Evolutionary conservation across 2,797 vertebrate genomes (phyloP).

Genomic region (Iguana delicatissima): DNA sequence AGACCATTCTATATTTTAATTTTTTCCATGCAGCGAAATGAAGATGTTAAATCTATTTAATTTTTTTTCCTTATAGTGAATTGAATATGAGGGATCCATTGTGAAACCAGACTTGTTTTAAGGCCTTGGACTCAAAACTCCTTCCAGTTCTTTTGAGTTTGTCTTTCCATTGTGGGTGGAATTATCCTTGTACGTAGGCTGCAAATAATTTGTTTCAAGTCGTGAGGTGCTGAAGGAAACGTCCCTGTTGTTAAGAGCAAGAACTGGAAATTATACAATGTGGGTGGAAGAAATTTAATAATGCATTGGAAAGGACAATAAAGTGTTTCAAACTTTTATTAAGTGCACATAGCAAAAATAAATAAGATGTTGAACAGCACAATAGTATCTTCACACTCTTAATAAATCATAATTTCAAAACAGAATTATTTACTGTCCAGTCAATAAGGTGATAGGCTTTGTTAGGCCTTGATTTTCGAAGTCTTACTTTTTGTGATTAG

Average conservation of each 20-base stretch:
- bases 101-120: not conserved
- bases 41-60: not conserved
- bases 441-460: not conserved
- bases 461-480: not conserved
- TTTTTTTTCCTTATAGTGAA: not conserved
- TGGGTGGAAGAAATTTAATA: slow-evolving; percentile 70
- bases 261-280: slow-evolving; percentile 68
- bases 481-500: not conserved
- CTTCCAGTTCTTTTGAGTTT: slow-evolving; percentile 12
- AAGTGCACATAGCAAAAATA: not conserved
- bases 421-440: not conserved
- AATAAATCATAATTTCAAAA: not conserved
- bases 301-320: slow-evolving; percentile 39
- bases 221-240: slow-evolving; percentile 68
- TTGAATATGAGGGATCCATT: not conserved
- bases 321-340: slow-evolving; percentile 24
- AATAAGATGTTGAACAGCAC: not conserved
- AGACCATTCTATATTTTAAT: not conserved
- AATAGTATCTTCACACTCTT: slow-evolving; percentile 14
- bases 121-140: not conserved
- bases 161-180: slow-evolving; percentile 66
- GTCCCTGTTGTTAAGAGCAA: slow-evolving; percentile 71
- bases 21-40: not conserved
- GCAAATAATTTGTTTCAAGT: slow-evolving; percentile 72
- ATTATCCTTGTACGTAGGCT: slow-evolving; percentile 73